Evolutionary conservation across 1,140 invertebrate genomes (phyloP).

Genomic region (Aphelenchoides avenae): DNA sequence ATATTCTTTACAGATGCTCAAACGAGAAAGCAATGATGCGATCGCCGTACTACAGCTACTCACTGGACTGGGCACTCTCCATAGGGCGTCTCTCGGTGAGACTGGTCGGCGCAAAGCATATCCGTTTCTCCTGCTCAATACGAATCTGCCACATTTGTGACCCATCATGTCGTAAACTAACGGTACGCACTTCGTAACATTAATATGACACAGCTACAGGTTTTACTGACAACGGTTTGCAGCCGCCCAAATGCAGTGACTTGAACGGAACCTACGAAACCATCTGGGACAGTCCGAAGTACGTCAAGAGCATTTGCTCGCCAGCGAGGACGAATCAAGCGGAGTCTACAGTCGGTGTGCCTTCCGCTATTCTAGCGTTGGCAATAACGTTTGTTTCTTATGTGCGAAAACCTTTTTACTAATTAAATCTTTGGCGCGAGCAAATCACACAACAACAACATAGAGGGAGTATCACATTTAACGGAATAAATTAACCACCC

Average conservation of each 20-base stretch:
- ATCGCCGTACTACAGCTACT: conserved; percentile 25
- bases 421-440: conserved; percentile 10
- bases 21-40: conserved; percentile 38
- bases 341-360: background rate
- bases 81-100: conserved; percentile 45
- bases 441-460: conserved; percentile 11
- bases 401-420: conserved; percentile 6
- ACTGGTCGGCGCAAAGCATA: conserved; percentile 32
- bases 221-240: conserved; percentile 4
- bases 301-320: background rate
- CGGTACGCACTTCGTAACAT: conserved; percentile 23
- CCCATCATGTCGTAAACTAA: conserved; percentile 24
- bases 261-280: background rate
- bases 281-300: conserved; percentile 4
- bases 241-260: conserved; percentile 11
- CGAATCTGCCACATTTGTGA: conserved; percentile 46
- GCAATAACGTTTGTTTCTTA: no score
- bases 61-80: conserved; percentile 31
- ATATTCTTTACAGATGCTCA: conserved; percentile 30
- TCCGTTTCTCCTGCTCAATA: conserved; percentile 39
- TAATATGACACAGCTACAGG: conserved; percentile 9
- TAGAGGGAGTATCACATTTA: conserved; percentile 3
- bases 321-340: background rate
- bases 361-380: no score
- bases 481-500: background rate